Base-by-base conservation (phyloP, 2,113 vertebrate species). In the Carollia perspicillata region DNA sequence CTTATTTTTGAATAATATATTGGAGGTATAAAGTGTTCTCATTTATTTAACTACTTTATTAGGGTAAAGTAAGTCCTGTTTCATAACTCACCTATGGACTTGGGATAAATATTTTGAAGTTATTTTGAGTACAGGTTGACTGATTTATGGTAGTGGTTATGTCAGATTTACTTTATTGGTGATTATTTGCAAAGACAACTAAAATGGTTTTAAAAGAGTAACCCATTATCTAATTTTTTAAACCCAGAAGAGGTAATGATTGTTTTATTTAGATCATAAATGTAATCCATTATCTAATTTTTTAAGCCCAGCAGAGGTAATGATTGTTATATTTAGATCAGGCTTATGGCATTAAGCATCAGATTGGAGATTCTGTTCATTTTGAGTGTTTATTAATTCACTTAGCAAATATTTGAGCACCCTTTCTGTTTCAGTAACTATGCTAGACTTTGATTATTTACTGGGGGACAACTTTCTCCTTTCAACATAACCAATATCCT, bases 331-430 rank as follows among this genome's bases (percentile, higher is more conserved):
- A 93, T 81, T 92, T 92, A 89, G n/a, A 35, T 89, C 4, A 58
- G 55, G 37, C 26, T 60, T 4, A 87, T 89, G 33, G 5, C 37
- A 88, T 55, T 80, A 75, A 94, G 71, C 90, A 84, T 49, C 26
- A 94, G 37, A 92, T 37, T 68, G 9, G 77, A 90, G 63, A 65
- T 90, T 49, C 30, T 91, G 14, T 92, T 11, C 14, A 44, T 94
- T 95, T 95, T 87, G 37, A 65, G 26, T 95, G 33, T 89, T 94
- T 40, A 68, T 94, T 84, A 22, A 89, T 93, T 89, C 40, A 78
- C 91, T 95, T 55, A 93, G 23, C 6, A 86, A 35, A 55, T 83
- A 69, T 26, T 49, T 91, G n/a, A 89, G 28, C 9, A 33, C n/a
- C 23, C 53, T 80, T 71, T 90, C 30, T 84, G 35, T 90, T 68